Evolutionary conservation across 1,140 invertebrate species (phyloP).

Genomic region (Drosophila tristis): DNA sequence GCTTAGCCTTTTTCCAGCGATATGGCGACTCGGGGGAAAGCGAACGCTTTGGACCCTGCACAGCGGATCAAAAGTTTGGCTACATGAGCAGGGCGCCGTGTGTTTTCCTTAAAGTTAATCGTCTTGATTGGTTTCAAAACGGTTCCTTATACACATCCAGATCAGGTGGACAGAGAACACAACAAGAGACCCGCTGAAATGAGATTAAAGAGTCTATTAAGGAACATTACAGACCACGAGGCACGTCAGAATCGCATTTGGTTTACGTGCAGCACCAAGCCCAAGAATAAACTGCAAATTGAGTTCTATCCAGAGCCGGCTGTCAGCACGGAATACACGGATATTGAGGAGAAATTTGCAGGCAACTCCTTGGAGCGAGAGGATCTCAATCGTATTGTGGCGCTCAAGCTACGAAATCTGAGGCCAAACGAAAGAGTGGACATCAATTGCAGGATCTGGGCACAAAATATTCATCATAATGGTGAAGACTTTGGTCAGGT

Average conservation of each 20-base stretch:
- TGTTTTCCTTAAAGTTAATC: conserved; percentile 63
- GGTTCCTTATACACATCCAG: conserved; percentile 4
- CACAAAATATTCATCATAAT: conserved; percentile 40
- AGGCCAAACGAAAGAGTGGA: not conserved
- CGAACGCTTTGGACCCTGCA: conserved; percentile 47
- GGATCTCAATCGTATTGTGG: conserved; percentile 55
- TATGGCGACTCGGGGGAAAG: conserved; percentile 2
- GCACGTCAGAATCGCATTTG: conserved; percentile 45
- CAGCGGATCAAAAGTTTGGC: conserved; percentile 26
- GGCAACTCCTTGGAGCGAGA: conserved; percentile 9
- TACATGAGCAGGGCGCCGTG: conserved; percentile 43
- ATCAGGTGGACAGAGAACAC: conserved; percentile 17
- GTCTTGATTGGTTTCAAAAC: conserved; percentile 58
- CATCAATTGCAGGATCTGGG: conserved; percentile 55
- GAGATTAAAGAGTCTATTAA: conserved; percentile 16
- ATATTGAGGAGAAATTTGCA: not conserved
- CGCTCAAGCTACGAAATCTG: conserved; percentile 47
- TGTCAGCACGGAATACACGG: conserved; percentile 36
- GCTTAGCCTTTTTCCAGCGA: conserved; percentile 6
- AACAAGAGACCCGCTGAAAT: not conserved
- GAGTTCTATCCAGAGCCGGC: conserved; percentile 45
- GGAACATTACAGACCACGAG: not conserved
- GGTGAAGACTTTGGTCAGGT: conserved; percentile 18
- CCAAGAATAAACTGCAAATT: not conserved
- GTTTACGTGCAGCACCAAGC: conserved; percentile 32